A percentile compares a stretch with the other conserved stretches of the same genome.
These are phyloP conservation scores for Neosalanx taihuensis DNA, from an alignment of 2,797 vertebrate genomes.

Conservation along the genomic window DNA sequence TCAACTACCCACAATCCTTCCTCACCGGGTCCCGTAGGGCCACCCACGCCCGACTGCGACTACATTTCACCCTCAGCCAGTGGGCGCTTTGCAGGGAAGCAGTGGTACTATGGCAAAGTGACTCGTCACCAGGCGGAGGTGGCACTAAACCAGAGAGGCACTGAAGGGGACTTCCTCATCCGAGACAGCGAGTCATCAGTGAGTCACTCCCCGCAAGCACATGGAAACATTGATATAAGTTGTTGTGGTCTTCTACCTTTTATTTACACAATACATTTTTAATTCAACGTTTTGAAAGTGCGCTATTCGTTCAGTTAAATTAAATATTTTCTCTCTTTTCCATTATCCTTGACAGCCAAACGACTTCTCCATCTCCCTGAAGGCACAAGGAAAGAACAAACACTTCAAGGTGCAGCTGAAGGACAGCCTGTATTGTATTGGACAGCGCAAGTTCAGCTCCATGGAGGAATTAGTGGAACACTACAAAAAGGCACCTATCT, in stretches of 20 bases:
- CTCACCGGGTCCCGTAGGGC: slow-evolving; percentile 72
- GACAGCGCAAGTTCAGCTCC: slow-evolving; percentile 90
- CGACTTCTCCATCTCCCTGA: slow-evolving; percentile 91
- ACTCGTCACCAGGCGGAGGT: slow-evolving; percentile 91
- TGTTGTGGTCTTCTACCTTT: no score
- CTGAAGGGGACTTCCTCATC: slow-evolving; percentile 90
- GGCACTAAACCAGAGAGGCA: slow-evolving; percentile 86
- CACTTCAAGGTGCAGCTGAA: slow-evolving; percentile 94
- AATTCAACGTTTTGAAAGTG: no score
- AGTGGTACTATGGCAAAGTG: slow-evolving; percentile 92
- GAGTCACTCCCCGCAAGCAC: slow-evolving; percentile 57
- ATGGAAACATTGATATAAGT: neutral
- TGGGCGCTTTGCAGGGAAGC: slow-evolving; percentile 86
- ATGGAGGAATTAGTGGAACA: slow-evolving; percentile 95
- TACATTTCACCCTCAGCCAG: slow-evolving; percentile 83
- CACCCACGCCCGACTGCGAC: slow-evolving; percentile 87
- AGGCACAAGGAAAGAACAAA: slow-evolving; percentile 93
- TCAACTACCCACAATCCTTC: slow-evolving; percentile 67
- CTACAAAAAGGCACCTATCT: slow-evolving; percentile 95
- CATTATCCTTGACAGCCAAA: slow-evolving; percentile 76
- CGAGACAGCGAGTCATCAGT: slow-evolving; percentile 92
- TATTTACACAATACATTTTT: no score
- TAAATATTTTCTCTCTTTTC: slow-evolving; percentile 1
- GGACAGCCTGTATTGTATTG: slow-evolving; percentile 89
- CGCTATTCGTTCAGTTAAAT: no score